A percentile compares a stretch with the other conserved stretches of the same genome.
Conservation (phyloP, 2,113 vertebrate genomes). For the Heteronetta atricapilla region DNA sequence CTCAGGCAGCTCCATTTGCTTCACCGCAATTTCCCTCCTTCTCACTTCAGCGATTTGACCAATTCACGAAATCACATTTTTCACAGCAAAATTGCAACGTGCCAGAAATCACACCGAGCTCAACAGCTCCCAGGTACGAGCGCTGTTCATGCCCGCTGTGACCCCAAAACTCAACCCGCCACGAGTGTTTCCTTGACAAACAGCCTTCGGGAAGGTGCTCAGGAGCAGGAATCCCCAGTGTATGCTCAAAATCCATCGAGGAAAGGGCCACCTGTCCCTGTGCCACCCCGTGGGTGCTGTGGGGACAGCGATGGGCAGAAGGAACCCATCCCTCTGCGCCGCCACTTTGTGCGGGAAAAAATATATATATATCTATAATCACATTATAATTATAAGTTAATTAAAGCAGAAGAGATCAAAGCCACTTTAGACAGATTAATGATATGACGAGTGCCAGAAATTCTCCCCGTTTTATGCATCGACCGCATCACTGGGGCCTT, state of each 20-base stretch:
- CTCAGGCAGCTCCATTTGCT: not conserved
- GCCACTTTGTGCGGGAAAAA: slow-evolving; percentile 3
- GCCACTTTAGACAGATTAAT: slow-evolving; percentile 79
- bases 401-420: slow-evolving; percentile 81
- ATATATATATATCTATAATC: slow-evolving; percentile 4
- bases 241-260: not conserved
- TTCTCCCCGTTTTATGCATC: slow-evolving; percentile 47
- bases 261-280: not conserved
- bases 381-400: slow-evolving; percentile 81
- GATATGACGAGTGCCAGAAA: slow-evolving; percentile 64
- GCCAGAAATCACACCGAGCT: not conserved
- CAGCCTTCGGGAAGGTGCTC: not conserved
- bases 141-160: accelerated
- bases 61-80: not conserved
- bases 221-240: not conserved
- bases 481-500: slow-evolving; percentile 1
- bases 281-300: no score
- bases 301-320: not conserved
- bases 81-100: not conserved
- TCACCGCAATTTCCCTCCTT: not conserved
- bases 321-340: not conserved
- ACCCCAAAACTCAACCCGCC: not conserved
- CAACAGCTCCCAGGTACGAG: accelerated
- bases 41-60: not conserved
- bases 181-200: accelerated